phyloP scores from a whole-genome alignment of 1,140 invertebrate genomes.

The Megathymus violae region DNA sequence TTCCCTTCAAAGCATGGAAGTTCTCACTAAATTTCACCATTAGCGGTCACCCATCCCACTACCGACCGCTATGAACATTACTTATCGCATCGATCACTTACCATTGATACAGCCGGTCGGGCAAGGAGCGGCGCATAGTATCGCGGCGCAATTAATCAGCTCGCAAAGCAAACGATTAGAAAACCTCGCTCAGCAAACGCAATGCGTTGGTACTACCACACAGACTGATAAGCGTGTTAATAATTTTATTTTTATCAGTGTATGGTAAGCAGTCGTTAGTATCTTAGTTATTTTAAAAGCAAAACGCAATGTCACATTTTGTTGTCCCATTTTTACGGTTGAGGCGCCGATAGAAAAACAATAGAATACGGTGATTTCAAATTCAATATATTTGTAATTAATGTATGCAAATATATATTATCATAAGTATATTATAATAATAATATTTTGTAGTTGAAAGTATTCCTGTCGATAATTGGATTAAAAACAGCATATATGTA shows the following conservation, averaged over 20 bases:
- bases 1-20: too few species aligned
- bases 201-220: not conserved
- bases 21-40: too few species aligned
- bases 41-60: too few species aligned
- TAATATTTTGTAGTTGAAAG: not conserved
- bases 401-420: not conserved
- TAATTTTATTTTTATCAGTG: not conserved
- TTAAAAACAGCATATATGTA: too few species aligned
- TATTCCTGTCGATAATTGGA: too few species aligned
- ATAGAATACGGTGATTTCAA: constrained; percentile 2
- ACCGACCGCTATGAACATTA: too few species aligned
- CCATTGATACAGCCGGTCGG: too few species aligned
- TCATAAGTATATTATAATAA: not conserved
- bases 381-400: not conserved
- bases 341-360: constrained; percentile 1
- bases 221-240: not conserved
- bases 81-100: too few species aligned
- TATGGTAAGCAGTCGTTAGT: not conserved
- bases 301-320: not conserved
- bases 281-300: not conserved
- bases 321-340: constrained; percentile 1
- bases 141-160: constrained; percentile 34
- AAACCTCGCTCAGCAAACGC: not conserved
- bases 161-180: not conserved
- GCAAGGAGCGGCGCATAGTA: constrained; percentile 22